Evolutionary conservation across 2,888 invertebrate genomes (phyloP).

Genomic region (Scrobipalpa costella): DNA sequence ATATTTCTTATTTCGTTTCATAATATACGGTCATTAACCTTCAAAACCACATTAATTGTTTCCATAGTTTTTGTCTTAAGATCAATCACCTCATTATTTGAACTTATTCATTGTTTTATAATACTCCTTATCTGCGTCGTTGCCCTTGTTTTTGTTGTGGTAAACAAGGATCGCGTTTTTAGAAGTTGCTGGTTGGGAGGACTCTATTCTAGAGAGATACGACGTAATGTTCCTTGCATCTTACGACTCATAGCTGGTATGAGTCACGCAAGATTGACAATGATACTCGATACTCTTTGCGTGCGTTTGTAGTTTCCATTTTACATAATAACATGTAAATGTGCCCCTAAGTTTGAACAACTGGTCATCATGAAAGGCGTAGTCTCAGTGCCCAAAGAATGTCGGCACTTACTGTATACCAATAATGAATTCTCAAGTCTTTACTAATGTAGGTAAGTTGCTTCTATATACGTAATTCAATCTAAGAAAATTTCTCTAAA

Average conservation of each 20-base stretch:
- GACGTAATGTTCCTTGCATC: background rate
- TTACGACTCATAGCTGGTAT: constrained; percentile 25
- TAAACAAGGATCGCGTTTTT: constrained; percentile 19
- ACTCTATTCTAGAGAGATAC: background rate
- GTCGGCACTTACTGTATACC: constrained; percentile 14
- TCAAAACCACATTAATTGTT: constrained; percentile 14
- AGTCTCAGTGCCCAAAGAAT: constrained; percentile 22
- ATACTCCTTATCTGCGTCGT: background rate
- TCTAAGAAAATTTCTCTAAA: background rate
- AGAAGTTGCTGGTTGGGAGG: background rate
- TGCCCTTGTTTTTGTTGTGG: background rate
- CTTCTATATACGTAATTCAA: background rate
- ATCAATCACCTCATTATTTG: constrained; percentile 11
- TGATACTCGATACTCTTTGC: constrained; percentile 34
- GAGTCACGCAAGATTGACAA: constrained; percentile 48
- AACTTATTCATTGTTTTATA: background rate
- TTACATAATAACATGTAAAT: constrained; percentile 46
- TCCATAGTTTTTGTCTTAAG: background rate
- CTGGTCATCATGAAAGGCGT: constrained; percentile 39
- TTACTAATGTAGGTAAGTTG: background rate
- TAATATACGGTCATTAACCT: constrained; percentile 12
- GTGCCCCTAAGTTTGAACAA: constrained; percentile 55
- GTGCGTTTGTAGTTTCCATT: constrained; percentile 46
- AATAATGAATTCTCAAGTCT: constrained; percentile 20
- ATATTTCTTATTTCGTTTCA: background rate